Conservation (phyloP, 2,888 invertebrate genomes). For the Chloromyia formosa region DNA sequence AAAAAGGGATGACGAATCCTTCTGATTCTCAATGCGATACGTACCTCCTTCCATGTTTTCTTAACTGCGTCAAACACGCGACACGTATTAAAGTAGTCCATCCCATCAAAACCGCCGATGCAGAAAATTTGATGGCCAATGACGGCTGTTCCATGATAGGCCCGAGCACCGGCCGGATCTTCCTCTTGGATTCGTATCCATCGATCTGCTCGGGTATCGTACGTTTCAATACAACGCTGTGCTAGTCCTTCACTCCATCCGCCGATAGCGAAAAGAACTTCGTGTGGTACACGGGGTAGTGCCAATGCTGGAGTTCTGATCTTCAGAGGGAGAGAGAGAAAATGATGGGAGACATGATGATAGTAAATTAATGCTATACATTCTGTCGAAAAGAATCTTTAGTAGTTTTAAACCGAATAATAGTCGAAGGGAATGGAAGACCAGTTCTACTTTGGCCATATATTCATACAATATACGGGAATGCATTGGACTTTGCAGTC, state of each 20-base stretch:
- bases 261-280: constrained; percentile 85
- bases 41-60: constrained; percentile 83
- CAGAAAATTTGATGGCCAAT: constrained; percentile 85
- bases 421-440: too few species aligned
- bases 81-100: constrained; percentile 81
- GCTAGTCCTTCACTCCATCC: constrained; percentile 75
- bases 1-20: neutral
- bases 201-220: constrained; percentile 87
- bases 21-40: constrained; percentile 9
- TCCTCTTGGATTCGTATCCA: constrained; percentile 78
- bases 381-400: neutral
- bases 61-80: constrained; percentile 86
- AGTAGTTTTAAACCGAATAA: neutral
- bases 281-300: constrained; percentile 84
- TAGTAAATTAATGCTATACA: too few species aligned
- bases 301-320: constrained; percentile 84
- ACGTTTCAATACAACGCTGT: constrained; percentile 80
- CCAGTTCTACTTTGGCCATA: too few species aligned
- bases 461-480: too few species aligned
- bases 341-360: neutral
- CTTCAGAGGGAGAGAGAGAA: constrained; percentile 50
- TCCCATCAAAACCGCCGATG: constrained; percentile 92
- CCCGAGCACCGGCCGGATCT: constrained; percentile 84
- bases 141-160: constrained; percentile 93
- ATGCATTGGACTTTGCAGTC: too few species aligned